Base-by-base conservation (phyloP, 2,888 invertebrate species). In the Caenorhabditis drosophilae region DNA sequence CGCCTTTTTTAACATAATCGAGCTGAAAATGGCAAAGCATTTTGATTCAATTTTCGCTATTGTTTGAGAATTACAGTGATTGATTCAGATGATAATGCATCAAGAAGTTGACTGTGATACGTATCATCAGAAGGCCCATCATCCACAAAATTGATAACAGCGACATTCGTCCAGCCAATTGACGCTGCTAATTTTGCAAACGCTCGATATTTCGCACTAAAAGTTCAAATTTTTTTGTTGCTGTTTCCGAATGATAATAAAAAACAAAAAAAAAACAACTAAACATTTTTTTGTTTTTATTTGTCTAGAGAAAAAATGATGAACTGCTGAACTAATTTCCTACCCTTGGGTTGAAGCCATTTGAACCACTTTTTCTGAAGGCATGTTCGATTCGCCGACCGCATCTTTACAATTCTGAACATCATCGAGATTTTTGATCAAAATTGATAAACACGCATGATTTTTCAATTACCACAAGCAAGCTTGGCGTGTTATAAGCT, bases 341-440 rank as follows among this genome's bases (percentile, higher is more conserved):
- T 20, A 67, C 68, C 68, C 69, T 38, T 61, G 60, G 15, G 69
- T 64, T 0, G 61, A 50, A 2, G 55, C 25, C 56, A 69, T 56
- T 46, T 64, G 48, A 2, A 69, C 23, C 20, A 47, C 55, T 22
- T 45, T 58, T 0, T 50, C 18, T 1, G 57, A 55, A 1, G 69
- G 64, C 51, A 64, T 64, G 11, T 61, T 53, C 0, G 69, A 53
- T 23, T 69, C 69, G 31, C 69, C 69, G 9, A 69, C 61, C 49
- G 52, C 51, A 47, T 58, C 64, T 1, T 23, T 23, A 44, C 69
- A 69, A 22, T 54, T 55, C 68, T 69, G 18, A 38, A 67, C n/a
- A n/a, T n/a, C n/a, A n/a, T n/a, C n/a, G n/a, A n/a, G n/a, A n/a
- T n/a, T n/a, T n/a, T n/a, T n/a, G n/a, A n/a, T n/a, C n/a, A n/a